phyloP scores from a whole-genome alignment of 2,113 vertebrate species.

The Speoplatyrhinus poulsoni region DNA sequence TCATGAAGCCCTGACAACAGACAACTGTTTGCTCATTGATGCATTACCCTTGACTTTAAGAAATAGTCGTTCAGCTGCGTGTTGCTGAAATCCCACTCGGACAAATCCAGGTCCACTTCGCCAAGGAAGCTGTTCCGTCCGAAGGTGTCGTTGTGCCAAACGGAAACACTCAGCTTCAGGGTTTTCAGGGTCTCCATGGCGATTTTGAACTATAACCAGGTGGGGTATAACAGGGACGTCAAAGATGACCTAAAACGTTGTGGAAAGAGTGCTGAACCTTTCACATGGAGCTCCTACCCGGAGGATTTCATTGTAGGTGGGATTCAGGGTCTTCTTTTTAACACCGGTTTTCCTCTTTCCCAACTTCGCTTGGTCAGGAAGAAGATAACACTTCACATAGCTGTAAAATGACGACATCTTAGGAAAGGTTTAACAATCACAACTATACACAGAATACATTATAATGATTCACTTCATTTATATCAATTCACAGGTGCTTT shows the following conservation, averaged over 20 bases:
- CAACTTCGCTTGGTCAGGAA: constrained; percentile 89
- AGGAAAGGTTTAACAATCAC: too few relatives aligned
- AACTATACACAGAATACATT: too few relatives aligned
- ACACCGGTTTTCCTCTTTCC: constrained; percentile 92
- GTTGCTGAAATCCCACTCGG: constrained; percentile 87
- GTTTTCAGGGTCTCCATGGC: constrained; percentile 75
- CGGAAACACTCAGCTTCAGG: constrained; percentile 86
- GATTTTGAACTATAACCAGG: constrained; percentile 84
- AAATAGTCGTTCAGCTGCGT: constrained; percentile 85
- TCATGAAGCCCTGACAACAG: neutral
- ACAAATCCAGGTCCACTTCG: constrained; percentile 87
- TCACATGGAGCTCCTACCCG: constrained; percentile 67
- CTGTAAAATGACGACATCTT: constrained; percentile 61
- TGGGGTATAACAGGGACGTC: neutral
- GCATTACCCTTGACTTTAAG: constrained; percentile 83
- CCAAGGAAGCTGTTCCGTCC: constrained; percentile 92
- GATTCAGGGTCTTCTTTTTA: constrained; percentile 91
- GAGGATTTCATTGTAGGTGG: constrained; percentile 90
- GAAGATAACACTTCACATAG: constrained; percentile 91
- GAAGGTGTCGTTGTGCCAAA: constrained; percentile 93
- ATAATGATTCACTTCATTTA: too few relatives aligned
- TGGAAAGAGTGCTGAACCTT: neutral
- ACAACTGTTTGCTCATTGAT: neutral
- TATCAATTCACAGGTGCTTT: too few relatives aligned
- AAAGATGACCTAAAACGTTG: neutral